Conservation (phyloP, 2,888 invertebrate species). For the Pyrocoelia pectoralis region DNA sequence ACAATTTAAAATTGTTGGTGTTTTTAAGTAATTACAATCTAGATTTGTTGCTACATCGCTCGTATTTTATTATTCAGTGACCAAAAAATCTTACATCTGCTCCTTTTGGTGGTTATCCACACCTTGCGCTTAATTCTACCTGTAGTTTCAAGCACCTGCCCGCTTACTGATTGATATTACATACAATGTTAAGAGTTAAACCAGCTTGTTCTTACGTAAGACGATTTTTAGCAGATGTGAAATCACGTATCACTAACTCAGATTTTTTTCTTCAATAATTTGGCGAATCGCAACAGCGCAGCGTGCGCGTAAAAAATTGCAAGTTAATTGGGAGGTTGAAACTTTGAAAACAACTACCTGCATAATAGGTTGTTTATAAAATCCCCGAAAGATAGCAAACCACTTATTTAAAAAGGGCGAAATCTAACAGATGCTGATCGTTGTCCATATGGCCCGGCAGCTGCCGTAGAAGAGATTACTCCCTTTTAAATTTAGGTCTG, state of each 20-base stretch:
- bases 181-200: constrained; percentile 8
- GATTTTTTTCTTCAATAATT: constrained; percentile 4
- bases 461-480: constrained; percentile 39
- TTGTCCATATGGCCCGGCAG: constrained; percentile 43
- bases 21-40: constrained; percentile 4
- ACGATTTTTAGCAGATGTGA: constrained; percentile 21
- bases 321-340: background rate
- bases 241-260: constrained; percentile 17
- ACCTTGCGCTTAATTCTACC: constrained; percentile 36
- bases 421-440: constrained; percentile 39
- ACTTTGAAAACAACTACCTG: constrained; percentile 22
- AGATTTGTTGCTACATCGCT: constrained; percentile 8
- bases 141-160: constrained; percentile 24
- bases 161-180: constrained; percentile 36
- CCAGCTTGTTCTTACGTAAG: constrained; percentile 20
- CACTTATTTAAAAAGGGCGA: constrained; percentile 32
- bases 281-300: background rate
- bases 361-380: constrained; percentile 25
- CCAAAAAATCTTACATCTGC: constrained; percentile 33
- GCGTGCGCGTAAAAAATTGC: background rate
- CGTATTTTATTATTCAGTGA: constrained; percentile 10
- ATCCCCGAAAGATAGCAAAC: constrained; percentile 15
- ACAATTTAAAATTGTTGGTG: background rate
- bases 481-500: constrained; percentile 25
- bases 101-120: constrained; percentile 25